A percentile compares a stretch with the other conserved stretches of the same genome.
phyloP scores from a whole-genome alignment of 2,113 vertebrate genomes.

The Calonectris borealis region DNA sequence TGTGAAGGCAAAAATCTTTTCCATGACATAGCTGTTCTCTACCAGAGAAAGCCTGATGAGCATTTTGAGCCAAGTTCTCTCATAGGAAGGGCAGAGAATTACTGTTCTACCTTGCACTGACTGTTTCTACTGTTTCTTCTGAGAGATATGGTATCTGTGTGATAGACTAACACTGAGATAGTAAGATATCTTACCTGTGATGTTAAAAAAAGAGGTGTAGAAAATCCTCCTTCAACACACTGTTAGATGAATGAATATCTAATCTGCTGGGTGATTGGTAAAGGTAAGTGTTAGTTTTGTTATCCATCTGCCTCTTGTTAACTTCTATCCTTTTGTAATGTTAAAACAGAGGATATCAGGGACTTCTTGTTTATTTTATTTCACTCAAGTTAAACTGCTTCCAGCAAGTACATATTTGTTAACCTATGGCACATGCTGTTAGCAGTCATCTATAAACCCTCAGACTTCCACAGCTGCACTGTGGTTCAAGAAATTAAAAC shows the following conservation, averaged over 20 bases:
- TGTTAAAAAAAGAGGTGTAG: background rate
- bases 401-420: background rate
- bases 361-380: background rate
- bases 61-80: background rate
- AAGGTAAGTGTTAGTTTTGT: background rate
- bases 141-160: background rate
- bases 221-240: background rate
- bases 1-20: background rate
- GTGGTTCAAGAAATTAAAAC: background rate
- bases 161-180: background rate
- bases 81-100: background rate
- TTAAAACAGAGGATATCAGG: background rate
- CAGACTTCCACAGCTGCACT: background rate
- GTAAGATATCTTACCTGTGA: background rate
- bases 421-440: background rate
- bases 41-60: background rate
- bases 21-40: background rate
- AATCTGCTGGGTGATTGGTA: background rate
- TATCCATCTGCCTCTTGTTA: background rate
- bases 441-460: background rate
- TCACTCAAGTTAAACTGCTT: background rate
- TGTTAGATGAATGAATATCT: background rate
- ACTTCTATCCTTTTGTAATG: background rate
- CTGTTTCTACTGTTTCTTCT: background rate
- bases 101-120: background rate